These are phyloP conservation scores for Sarcophaga peregrina DNA, from an alignment of 1,140 invertebrate species.

Conservation along the genomic window DNA sequence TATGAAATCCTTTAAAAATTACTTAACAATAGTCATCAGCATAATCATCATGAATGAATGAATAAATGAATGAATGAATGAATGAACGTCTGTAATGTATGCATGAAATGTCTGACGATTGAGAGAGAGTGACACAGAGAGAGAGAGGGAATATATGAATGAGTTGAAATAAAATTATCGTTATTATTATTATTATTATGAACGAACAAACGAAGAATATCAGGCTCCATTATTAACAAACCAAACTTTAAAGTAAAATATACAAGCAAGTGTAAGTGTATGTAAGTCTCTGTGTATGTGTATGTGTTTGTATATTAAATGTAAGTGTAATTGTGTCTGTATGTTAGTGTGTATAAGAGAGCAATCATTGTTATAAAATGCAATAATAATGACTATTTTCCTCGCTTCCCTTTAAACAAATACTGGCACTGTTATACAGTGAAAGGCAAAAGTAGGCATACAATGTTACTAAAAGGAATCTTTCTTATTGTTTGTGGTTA, in stretches of 20 bases:
- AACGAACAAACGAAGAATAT: not conserved
- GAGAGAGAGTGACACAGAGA: no score
- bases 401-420: not conserved
- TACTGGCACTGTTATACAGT: not conserved
- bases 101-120: no score
- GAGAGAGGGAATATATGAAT: no score
- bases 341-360: not conserved
- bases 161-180: not conserved
- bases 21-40: not conserved
- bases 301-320: no score
- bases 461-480: no score
- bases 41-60: conserved; percentile 6
- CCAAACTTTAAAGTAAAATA: not conserved
- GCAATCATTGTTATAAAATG: not conserved
- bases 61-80: conserved; percentile 9
- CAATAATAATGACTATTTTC: conserved; percentile 22
- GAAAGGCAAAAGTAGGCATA: no score
- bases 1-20: conserved; percentile 16
- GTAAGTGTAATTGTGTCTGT: not conserved
- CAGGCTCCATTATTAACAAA: conserved; percentile 9
- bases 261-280: not conserved
- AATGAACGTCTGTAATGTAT: not conserved
- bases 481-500: no score
- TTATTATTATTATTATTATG: not conserved
- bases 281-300: no score